These are phyloP conservation scores for Myopa testacea DNA, from an alignment of 2,888 invertebrate genomes.

Conservation along the genomic window DNA sequence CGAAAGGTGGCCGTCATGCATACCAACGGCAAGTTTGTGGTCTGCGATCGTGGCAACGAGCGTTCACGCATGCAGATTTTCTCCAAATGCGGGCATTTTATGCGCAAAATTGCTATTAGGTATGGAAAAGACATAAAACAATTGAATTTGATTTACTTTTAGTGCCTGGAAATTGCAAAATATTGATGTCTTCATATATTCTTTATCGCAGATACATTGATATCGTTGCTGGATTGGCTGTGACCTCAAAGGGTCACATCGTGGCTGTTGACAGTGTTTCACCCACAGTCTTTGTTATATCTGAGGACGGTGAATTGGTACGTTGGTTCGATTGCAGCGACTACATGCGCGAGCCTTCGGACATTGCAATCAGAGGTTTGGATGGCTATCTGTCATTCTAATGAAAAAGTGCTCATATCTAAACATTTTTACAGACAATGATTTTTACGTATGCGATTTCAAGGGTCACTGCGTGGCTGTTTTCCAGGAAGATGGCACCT, in stretches of 20 bases:
- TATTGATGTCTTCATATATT: background rate
- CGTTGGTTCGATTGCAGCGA: constrained; percentile 98
- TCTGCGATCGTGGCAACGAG: constrained; percentile 97
- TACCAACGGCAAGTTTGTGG: constrained; percentile 90
- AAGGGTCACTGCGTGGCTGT: constrained; percentile 98
- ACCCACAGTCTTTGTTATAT: constrained; percentile 94
- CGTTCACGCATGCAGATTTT: constrained; percentile 98
- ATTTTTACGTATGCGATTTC: constrained; percentile 97
- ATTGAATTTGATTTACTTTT: background rate
- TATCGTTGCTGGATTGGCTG: constrained; percentile 93
- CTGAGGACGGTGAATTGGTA: constrained; percentile 90
- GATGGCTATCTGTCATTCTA: background rate
- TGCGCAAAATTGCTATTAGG: constrained; percentile 91
- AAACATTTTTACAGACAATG: constrained; percentile 75
- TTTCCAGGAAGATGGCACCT: constrained; percentile 91
- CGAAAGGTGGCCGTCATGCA: constrained; percentile 94
- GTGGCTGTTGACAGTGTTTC: constrained; percentile 98
- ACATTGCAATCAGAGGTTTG: constrained; percentile 91
- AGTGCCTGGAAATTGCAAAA: constrained; percentile 2
- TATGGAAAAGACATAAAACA: constrained; percentile 40
- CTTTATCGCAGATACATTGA: constrained; percentile 77
- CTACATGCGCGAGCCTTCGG: constrained; percentile 97
- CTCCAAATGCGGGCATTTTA: constrained; percentile 93
- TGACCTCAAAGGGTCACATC: constrained; percentile 91
- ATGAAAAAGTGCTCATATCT: background rate